These are phyloP conservation scores for Coptodon rendalli DNA, from an alignment of 2,113 vertebrate species.

Conservation along the genomic window DNA sequence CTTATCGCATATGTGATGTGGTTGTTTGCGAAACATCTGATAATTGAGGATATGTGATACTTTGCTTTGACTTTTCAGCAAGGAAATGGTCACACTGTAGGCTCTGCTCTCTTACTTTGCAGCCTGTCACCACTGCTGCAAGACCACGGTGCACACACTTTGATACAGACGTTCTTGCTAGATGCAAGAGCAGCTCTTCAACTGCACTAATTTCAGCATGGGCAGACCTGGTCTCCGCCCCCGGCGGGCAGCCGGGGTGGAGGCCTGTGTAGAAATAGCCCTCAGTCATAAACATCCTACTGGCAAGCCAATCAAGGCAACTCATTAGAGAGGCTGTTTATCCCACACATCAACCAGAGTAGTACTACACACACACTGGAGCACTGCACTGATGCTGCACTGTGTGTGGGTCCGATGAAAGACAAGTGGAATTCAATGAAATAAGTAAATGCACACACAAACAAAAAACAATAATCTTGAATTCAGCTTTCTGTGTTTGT, in stretches of 20 bases:
- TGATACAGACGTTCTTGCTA: not conserved
- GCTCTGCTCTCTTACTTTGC: constrained; percentile 1
- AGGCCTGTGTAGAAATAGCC: constrained; percentile 63
- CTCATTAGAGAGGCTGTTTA: constrained; percentile 58
- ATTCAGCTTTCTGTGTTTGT: not conserved
- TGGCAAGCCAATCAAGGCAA: constrained; percentile 54
- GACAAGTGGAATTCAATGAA: not conserved
- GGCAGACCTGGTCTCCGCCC: constrained; percentile 1
- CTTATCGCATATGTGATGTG: not conserved
- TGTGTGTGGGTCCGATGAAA: constrained; percentile 1
- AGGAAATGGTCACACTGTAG: not conserved
- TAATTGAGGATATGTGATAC: not conserved
- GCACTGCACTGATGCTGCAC: not conserved
- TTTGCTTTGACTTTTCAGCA: not conserved
- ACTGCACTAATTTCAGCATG: constrained; percentile 12
- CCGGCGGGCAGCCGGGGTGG: constrained; percentile 33
- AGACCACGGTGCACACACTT: not conserved
- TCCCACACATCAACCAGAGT: constrained; percentile 15
- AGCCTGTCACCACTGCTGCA: not conserved
- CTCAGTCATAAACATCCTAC: constrained; percentile 71
- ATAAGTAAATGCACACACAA: not conserved
- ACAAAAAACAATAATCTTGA: not conserved
- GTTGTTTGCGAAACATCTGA: not conserved
- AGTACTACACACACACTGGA: not conserved
- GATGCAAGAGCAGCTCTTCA: not conserved